phyloP scores from a whole-genome alignment of 2,888 invertebrate genomes.

The Gortyna flavago region DNA sequence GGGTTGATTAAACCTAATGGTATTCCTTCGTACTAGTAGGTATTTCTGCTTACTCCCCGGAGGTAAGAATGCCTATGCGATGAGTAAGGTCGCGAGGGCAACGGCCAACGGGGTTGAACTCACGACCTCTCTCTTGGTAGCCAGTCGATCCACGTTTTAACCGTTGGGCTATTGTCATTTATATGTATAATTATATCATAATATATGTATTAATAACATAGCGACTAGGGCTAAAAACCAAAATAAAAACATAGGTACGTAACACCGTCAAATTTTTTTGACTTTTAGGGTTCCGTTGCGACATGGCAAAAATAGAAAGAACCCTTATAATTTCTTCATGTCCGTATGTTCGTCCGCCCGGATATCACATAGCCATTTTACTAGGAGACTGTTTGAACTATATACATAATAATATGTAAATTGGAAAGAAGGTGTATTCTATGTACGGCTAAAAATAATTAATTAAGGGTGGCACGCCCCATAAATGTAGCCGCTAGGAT shows the following conservation, averaged over 20 bases:
- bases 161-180: constrained; percentile 21
- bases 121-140: constrained; percentile 32
- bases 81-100: constrained; percentile 41
- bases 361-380: background rate
- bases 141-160: constrained; percentile 14
- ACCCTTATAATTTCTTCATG: background rate
- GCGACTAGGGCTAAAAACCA: background rate
- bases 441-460: background rate
- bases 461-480: background rate
- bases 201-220: background rate
- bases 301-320: background rate
- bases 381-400: background rate
- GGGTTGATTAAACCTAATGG: background rate
- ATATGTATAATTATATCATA: too few species aligned
- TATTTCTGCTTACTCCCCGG: background rate
- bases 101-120: constrained; percentile 43
- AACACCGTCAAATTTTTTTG: background rate
- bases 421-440: background rate
- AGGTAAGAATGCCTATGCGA: constrained; percentile 6
- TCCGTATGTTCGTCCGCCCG: background rate
- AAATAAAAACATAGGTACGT: background rate
- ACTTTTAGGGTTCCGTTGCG: background rate
- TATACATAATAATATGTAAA: too few species aligned
- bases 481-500: background rate
- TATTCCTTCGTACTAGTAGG: background rate